Evolutionary conservation across 1,140 invertebrate genomes (phyloP).

Genomic region (Drosophila kohkoa): DNA sequence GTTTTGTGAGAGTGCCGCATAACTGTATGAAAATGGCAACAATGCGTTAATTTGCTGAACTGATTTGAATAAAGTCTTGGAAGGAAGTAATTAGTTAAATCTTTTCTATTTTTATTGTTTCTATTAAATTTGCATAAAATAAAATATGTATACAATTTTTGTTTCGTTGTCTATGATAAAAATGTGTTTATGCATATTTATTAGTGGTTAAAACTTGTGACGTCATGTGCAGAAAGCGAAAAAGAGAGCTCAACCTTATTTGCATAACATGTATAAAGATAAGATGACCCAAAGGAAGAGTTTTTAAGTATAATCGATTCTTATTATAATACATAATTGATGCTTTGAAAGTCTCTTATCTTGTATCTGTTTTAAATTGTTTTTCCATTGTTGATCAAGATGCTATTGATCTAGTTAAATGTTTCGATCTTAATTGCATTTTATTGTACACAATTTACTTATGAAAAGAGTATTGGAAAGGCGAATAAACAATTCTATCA

Average conservation of each 20-base stretch:
- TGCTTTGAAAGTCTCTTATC: background rate
- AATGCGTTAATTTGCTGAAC: slow-evolving; percentile 4
- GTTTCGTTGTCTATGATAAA: background rate
- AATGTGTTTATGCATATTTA: slow-evolving; percentile 6
- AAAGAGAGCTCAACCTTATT: background rate
- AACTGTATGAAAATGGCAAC: background rate
- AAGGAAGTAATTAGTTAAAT: slow-evolving; percentile 15
- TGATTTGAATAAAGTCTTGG: slow-evolving; percentile 4
- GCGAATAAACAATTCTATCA: background rate
- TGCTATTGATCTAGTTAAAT: background rate
- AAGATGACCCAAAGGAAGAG: background rate
- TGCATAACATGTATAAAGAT: background rate
- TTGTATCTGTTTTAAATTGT: background rate
- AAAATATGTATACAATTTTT: background rate
- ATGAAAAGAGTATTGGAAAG: background rate
- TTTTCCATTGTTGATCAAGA: background rate
- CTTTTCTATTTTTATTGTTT: background rate
- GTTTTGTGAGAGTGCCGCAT: background rate
- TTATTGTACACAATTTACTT: too few relatives aligned
- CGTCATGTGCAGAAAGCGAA: slow-evolving; percentile 12
- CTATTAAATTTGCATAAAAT: background rate
- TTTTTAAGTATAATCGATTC: background rate
- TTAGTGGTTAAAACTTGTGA: slow-evolving; percentile 7
- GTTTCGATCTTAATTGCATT: background rate
- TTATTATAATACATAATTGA: slow-evolving; percentile 1